Conservation (phyloP, 1,140 invertebrate species). For the Agrilus planipennis region DNA sequence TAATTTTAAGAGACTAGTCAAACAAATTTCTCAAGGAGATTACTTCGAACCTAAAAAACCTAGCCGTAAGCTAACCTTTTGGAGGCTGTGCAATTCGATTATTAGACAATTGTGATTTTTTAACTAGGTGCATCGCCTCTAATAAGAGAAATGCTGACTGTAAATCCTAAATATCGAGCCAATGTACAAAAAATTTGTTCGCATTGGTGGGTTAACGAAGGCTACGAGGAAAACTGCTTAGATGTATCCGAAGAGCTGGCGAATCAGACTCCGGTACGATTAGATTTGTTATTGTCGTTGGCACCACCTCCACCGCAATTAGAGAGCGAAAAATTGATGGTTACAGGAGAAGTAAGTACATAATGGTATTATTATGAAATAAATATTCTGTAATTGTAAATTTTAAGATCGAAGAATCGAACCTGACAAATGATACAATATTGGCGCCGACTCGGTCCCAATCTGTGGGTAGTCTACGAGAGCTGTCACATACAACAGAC, state of each 20-base stretch:
- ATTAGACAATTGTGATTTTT: no score
- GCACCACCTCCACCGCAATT: slow-evolving; percentile 52
- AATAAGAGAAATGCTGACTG: slow-evolving; percentile 88
- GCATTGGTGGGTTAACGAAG: slow-evolving; percentile 90
- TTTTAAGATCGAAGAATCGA: no score
- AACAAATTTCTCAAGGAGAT: slow-evolving; percentile 93
- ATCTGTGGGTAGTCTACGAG: slow-evolving; percentile 55
- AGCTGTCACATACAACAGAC: slow-evolving; percentile 39
- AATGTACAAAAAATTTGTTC: slow-evolving; percentile 89
- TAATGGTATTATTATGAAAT: neutral
- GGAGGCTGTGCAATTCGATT: neutral
- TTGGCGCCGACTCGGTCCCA: slow-evolving; percentile 50
- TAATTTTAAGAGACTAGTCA: slow-evolving; percentile 92
- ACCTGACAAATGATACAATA: slow-evolving; percentile 25
- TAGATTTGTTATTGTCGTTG: slow-evolving; percentile 76
- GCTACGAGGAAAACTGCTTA: slow-evolving; percentile 70
- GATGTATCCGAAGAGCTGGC: slow-evolving; percentile 79
- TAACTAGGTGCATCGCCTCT: slow-evolving; percentile 80
- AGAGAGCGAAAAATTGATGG: slow-evolving; percentile 52
- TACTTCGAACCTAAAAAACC: slow-evolving; percentile 94
- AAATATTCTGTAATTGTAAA: neutral
- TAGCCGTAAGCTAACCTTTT: slow-evolving; percentile 53
- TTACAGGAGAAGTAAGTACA: slow-evolving; percentile 39
- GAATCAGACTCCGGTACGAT: slow-evolving; percentile 76
- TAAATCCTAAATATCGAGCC: slow-evolving; percentile 77